Evolutionary conservation across 2,888 invertebrate species (phyloP).

Genomic region (Phasia obesa): DNA sequence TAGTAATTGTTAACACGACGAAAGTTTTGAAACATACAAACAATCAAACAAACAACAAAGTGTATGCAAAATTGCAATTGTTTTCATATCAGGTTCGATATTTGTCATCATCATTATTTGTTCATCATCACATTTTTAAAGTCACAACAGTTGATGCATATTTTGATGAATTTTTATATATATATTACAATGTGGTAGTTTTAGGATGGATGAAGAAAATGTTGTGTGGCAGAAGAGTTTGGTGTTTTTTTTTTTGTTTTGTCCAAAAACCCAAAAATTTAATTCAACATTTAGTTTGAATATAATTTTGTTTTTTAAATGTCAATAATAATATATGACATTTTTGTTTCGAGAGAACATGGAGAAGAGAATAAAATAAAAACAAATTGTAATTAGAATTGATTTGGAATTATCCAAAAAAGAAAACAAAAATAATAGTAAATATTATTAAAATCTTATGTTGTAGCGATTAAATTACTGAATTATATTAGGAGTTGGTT

Average conservation of each 20-base stretch:
- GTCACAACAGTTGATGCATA: slow-evolving; percentile 61
- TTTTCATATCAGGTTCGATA: slow-evolving; percentile 50
- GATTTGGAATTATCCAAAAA: slow-evolving; percentile 74
- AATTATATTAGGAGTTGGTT: slow-evolving; percentile 54
- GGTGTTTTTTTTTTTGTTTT: slow-evolving; percentile 48
- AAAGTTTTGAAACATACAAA: slow-evolving; percentile 58
- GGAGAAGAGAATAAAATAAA: slow-evolving; percentile 81
- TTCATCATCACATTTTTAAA: slow-evolving; percentile 55
- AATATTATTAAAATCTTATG: slow-evolving; percentile 53
- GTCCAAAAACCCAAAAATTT: slow-evolving; percentile 62
- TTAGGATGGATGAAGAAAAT: slow-evolving; percentile 56
- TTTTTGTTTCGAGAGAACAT: slow-evolving; percentile 70
- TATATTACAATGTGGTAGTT: slow-evolving; percentile 27
- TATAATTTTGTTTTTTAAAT: slow-evolving; percentile 70
- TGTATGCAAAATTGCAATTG: slow-evolving; percentile 44
- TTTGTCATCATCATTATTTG: slow-evolving; percentile 52
- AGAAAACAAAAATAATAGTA: no score
- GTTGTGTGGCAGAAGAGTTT: slow-evolving; percentile 69
- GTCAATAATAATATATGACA: slow-evolving; percentile 57
- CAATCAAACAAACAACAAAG: slow-evolving; percentile 47
- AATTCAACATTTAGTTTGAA: slow-evolving; percentile 68
- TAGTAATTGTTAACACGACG: slow-evolving; percentile 56
- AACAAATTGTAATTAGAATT: slow-evolving; percentile 79
- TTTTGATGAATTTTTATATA: slow-evolving; percentile 56
- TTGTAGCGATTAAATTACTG: slow-evolving; percentile 71